These are phyloP conservation scores for Asobara japonica DNA, from an alignment of 1,140 invertebrate species.

Conservation along the genomic window DNA sequence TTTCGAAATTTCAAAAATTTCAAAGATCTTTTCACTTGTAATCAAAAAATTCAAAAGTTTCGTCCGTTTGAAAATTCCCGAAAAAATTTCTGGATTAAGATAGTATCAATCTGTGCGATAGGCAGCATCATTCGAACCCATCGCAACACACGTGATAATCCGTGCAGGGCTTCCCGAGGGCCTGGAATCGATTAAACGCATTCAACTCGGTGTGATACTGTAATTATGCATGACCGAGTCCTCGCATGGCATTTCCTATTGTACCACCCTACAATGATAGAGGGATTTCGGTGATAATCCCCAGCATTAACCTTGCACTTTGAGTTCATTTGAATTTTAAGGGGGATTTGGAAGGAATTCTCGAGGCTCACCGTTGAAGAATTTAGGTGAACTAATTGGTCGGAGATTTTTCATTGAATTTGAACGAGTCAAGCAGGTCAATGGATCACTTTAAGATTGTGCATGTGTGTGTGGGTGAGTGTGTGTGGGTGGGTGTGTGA, in stretches of 20 bases:
- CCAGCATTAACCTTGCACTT: background rate
- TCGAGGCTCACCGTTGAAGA: background rate
- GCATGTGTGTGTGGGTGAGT: too few relatives aligned
- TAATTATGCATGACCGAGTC: background rate
- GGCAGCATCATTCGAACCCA: too few relatives aligned
- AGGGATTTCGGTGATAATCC: background rate
- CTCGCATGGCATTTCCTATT: background rate
- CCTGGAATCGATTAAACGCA: background rate
- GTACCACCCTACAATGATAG: background rate
- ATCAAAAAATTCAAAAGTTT: too few relatives aligned
- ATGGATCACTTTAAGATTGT: too few relatives aligned
- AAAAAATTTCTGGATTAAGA: too few relatives aligned
- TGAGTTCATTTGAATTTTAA: background rate
- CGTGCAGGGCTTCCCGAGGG: background rate
- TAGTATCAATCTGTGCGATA: too few relatives aligned
- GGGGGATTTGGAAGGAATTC: background rate
- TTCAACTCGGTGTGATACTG: slow-evolving; percentile 1
- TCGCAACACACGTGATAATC: background rate
- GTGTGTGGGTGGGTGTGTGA: too few relatives aligned
- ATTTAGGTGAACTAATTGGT: background rate
- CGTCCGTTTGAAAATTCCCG: too few relatives aligned
- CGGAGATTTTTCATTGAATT: background rate
- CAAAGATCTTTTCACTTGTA: too few relatives aligned
- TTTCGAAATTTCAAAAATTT: too few relatives aligned
- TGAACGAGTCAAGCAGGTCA: background rate